Evolutionary conservation across 2,797 vertebrate species (phyloP).

Genomic region (Alosa sapidissima): DNA sequence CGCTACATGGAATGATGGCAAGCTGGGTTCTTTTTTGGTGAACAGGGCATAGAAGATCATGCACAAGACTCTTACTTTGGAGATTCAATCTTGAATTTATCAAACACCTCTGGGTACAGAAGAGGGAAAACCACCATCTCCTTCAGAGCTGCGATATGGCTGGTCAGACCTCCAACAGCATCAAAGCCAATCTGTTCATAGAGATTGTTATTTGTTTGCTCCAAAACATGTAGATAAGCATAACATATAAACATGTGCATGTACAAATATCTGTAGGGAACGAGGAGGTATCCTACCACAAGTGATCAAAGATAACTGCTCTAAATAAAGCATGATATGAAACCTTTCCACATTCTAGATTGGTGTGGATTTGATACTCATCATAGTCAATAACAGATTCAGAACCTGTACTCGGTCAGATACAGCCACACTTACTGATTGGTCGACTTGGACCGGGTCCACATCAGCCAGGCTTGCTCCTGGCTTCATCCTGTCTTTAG

Average conservation of each 20-base stretch:
- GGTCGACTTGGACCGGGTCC: constrained; percentile 91
- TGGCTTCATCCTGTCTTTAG: constrained; percentile 88
- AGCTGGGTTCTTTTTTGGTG: neutral
- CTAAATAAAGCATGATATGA: neutral
- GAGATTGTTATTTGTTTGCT: neutral
- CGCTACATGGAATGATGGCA: neutral
- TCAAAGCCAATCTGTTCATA: constrained; percentile 85
- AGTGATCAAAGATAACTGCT: neutral
- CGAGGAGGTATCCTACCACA: neutral
- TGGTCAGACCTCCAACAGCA: constrained; percentile 85
- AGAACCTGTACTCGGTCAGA: neutral
- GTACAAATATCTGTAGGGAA: neutral
- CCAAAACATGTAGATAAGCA: neutral
- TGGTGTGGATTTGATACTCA: neutral
- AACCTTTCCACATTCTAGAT: constrained; percentile 43
- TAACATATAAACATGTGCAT: neutral
- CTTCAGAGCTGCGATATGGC: constrained; percentile 89
- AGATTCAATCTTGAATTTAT: constrained; percentile 94
- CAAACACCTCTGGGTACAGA: constrained; percentile 96
- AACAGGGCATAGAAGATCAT: neutral
- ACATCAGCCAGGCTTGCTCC: constrained; percentile 89
- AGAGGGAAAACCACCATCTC: constrained; percentile 97
- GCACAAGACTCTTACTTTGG: constrained; percentile 77
- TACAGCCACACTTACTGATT: constrained; percentile 68
- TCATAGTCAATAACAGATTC: neutral